These are phyloP conservation scores for Hemicentrotus pulcherrimus DNA, from an alignment of 35 echinoderm and acorn worm genomes.

Conservation along the genomic window DNA sequence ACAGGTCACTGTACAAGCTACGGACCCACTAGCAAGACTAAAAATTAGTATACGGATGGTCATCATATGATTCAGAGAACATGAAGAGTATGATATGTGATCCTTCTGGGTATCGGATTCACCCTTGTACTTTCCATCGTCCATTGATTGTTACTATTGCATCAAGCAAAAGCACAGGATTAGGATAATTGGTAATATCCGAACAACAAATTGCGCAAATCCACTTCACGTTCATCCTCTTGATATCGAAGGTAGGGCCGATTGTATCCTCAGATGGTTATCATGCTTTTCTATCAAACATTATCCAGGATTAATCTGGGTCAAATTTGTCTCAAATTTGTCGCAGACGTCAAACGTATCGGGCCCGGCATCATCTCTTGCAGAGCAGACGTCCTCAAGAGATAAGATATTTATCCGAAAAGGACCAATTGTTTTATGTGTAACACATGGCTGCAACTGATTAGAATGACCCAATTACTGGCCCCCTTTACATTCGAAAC, in stretches of 20 bases:
- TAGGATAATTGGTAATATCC: background rate
- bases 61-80: background rate
- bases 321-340: slow-evolving; percentile 1
- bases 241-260: background rate
- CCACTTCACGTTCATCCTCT: background rate
- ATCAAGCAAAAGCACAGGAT: background rate
- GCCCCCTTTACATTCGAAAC: background rate
- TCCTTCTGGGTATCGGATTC: background rate
- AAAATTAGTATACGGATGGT: background rate
- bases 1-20: background rate
- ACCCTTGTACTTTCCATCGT: background rate
- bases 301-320: background rate
- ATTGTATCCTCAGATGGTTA: background rate
- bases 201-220: slow-evolving; percentile 3
- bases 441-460: background rate
- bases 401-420: background rate
- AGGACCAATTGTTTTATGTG: background rate
- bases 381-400: background rate
- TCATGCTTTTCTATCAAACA: background rate
- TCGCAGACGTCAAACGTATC: background rate
- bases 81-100: background rate
- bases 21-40: background rate
- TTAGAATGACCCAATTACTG: background rate
- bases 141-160: background rate
- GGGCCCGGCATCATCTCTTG: background rate